Evolutionary conservation across 2,113 vertebrate genomes (phyloP).

Genomic region (Potamarius usumacintae): DNA sequence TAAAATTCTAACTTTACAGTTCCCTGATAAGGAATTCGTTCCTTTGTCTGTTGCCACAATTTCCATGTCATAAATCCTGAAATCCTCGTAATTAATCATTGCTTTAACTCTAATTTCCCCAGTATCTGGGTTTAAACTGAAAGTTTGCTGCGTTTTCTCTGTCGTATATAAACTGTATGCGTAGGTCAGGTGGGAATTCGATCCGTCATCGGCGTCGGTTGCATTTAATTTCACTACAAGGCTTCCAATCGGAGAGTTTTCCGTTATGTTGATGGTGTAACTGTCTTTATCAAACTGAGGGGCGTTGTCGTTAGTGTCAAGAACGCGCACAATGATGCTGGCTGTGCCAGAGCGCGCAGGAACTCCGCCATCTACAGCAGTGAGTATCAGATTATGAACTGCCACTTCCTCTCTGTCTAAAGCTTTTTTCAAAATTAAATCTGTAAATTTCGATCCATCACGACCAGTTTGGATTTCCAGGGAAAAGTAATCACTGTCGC

Average conservation of each 20-base stretch:
- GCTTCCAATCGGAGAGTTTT: conserved; percentile 52
- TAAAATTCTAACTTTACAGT: conserved; percentile 48
- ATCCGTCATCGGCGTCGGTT: conserved; percentile 53
- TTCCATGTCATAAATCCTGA: conserved; percentile 65
- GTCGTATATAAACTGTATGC: conserved; percentile 43
- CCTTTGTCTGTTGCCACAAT: conserved; percentile 66
- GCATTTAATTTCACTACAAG: conserved; percentile 52
- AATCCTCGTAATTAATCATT: conserved; percentile 68
- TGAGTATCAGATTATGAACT: conserved; percentile 53
- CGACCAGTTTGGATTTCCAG: conserved; percentile 56
- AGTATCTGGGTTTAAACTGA: conserved; percentile 62
- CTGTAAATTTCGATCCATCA: conserved; percentile 52
- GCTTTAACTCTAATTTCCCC: conserved; percentile 71
- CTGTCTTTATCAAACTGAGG: conserved; percentile 53
- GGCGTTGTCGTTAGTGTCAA: conserved; percentile 57
- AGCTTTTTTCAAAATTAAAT: conserved; percentile 50
- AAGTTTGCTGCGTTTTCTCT: conserved; percentile 55
- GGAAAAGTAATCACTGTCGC: conserved; percentile 54
- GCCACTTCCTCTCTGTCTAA: conserved; percentile 55
- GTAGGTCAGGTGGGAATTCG: conserved; percentile 54
- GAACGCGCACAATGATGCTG: conserved; percentile 45
- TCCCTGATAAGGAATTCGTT: conserved; percentile 13
- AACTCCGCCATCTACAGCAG: conserved; percentile 59
- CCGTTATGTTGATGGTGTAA: conserved; percentile 47
- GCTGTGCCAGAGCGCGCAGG: conserved; percentile 53